Percentiles rank a stretch among this genome's conserved stretches.
Conservation (phyloP, 2,113 vertebrate species). For the Campylorhamphus procurvoides region DNA sequence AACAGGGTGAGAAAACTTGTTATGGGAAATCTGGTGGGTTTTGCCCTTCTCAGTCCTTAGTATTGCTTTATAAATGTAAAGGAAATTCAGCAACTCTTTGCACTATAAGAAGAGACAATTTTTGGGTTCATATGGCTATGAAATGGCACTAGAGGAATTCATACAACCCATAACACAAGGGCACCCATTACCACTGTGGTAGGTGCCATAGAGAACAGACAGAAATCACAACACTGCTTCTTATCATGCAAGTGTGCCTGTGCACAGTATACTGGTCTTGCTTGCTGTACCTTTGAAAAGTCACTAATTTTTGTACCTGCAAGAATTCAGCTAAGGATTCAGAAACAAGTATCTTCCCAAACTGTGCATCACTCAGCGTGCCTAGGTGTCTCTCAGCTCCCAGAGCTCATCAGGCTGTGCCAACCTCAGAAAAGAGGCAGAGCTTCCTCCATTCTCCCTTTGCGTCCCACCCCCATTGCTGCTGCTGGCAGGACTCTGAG, state of each 20-base stretch:
- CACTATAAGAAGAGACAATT: neutral
- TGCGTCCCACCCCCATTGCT: neutral
- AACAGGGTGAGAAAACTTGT: neutral
- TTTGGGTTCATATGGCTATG: neutral
- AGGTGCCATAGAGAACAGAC: neutral
- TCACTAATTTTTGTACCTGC: neutral
- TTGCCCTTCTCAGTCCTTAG: neutral
- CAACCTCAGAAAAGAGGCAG: neutral
- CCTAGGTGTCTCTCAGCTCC: neutral
- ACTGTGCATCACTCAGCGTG: neutral
- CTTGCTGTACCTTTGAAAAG: neutral
- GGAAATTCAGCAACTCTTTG: neutral
- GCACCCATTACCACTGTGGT: accelerated
- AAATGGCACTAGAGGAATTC: neutral
- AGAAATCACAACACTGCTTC: neutral
- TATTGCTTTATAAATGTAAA: neutral
- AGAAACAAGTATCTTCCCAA: neutral
- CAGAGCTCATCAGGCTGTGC: neutral
- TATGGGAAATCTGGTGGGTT: neutral
- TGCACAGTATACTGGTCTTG: neutral
- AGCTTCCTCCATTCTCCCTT: neutral
- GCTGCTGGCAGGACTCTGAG: neutral
- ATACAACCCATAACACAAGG: neutral
- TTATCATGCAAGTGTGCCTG: neutral
- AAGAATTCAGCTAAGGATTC: neutral